Base-by-base conservation (phyloP, 2,113 vertebrate species). In the Archocentrus centrarchus region DNA sequence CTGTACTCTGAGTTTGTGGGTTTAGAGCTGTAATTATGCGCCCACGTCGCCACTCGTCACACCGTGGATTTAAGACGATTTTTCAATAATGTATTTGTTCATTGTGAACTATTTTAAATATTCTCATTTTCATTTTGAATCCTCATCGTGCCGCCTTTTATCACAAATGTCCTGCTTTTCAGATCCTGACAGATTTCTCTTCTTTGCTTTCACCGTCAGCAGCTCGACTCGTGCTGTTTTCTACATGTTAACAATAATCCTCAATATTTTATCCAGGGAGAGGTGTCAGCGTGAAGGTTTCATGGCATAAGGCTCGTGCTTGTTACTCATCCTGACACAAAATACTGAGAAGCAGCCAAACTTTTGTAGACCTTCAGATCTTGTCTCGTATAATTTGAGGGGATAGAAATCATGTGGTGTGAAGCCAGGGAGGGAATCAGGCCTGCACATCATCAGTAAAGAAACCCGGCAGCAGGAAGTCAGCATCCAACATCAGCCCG, bases 21-120 rank as follows among this genome's bases (percentile, higher is more conserved):
- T 92, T 86, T 83, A 15, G 30, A 62, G 81, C 66, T 24, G 70
- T 90, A 92, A 93, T 93, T 87, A 90, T 88, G 66, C 1, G 17
- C 17, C 50, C 3, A 20, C 59, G 73, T 81, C 77, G 81, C 75
- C 35, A 20, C 66, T 44, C 44, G 83, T 88, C 81, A 82, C 55
- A 13, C 37, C 11, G 9, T 60, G 68, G 78, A 62, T 86, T 78
- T 80, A 73, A 85, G 75, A 35, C 39, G 6, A 60, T 14, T 79
- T 85, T 87, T 76, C 89, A 79, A 53, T 82, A 66, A 84, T 75
- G 32, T 11, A 37, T 82, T 75, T 84, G 73, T 64, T 89, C 75
- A 32, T 13, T 1, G 10, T 77, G 78, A 88, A 80, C 61, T 84
- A 24, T 70, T 81, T 81, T 37, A 85, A 82, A 80, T 77, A 80